phyloP scores from a whole-genome alignment of 2,113 vertebrate species.

The Alectura lathami region DNA sequence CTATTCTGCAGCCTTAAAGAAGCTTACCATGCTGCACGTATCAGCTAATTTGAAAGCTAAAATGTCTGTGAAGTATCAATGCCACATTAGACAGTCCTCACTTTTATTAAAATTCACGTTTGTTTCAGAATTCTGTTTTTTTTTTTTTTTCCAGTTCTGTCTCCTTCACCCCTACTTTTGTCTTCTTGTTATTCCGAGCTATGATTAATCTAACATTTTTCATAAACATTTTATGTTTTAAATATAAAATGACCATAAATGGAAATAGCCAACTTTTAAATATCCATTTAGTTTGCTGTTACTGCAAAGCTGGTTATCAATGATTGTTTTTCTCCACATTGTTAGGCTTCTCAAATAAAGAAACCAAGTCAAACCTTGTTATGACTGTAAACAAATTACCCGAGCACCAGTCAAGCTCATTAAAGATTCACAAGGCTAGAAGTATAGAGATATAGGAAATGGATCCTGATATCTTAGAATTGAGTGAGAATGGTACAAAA shows the following conservation, averaged over 20 bases:
- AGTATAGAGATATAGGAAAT: background rate
- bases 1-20: slow-evolving; percentile 57
- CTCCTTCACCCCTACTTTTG: background rate
- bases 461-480: background rate
- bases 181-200: background rate
- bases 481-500: background rate
- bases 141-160: background rate
- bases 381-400: background rate
- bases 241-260: background rate
- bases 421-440: background rate
- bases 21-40: background rate
- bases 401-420: background rate
- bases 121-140: slow-evolving; percentile 24
- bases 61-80: slow-evolving; percentile 44
- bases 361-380: background rate
- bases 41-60: slow-evolving; percentile 46
- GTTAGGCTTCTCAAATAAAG: background rate
- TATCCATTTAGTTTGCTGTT: background rate
- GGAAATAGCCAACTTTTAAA: background rate
- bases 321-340: background rate
- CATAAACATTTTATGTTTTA: background rate
- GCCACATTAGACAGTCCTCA: slow-evolving; percentile 25
- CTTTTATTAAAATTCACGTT: slow-evolving; percentile 37
- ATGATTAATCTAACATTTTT: slow-evolving; percentile 1
- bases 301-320: background rate